These are phyloP conservation scores for Bombus impatiens DNA, from an alignment of 1,140 invertebrate genomes.

Conservation along the genomic window DNA sequence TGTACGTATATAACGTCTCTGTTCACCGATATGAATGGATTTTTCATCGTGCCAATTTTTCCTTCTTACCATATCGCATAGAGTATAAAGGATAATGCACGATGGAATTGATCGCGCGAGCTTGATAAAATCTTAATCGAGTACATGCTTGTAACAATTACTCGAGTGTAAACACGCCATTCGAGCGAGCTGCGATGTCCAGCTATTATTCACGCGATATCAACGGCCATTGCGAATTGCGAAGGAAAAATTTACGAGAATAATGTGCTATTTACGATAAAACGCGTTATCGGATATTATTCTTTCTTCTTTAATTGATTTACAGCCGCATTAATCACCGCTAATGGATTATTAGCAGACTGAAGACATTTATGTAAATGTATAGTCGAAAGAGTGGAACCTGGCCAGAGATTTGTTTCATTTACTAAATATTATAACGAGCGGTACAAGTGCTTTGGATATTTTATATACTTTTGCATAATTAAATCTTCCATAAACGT, in stretches of 20 bases:
- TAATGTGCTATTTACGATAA: constrained; percentile 1
- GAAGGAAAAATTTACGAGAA: constrained; percentile 9
- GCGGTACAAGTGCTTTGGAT: no score
- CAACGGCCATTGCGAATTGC: background rate
- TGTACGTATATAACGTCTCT: background rate
- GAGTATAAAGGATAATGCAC: background rate
- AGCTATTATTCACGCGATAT: background rate
- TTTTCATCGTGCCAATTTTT: background rate
- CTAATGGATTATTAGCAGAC: background rate
- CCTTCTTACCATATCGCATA: background rate
- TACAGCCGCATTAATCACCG: background rate
- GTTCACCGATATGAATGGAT: background rate
- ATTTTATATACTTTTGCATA: background rate
- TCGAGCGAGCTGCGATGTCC: background rate
- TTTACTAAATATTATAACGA: background rate
- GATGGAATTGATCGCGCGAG: background rate
- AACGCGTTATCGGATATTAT: constrained; percentile 31
- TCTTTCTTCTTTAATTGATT: constrained; percentile 17
- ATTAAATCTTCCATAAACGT: no score
- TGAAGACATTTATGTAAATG: background rate
- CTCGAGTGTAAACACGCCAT: background rate
- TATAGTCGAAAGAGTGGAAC: background rate
- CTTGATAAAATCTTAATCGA: constrained; percentile 22
- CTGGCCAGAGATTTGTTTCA: background rate
- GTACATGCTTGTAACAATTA: background rate